Evolutionary conservation across 2,797 vertebrate genomes (phyloP).

Genomic region (Ispidina picta): DNA sequence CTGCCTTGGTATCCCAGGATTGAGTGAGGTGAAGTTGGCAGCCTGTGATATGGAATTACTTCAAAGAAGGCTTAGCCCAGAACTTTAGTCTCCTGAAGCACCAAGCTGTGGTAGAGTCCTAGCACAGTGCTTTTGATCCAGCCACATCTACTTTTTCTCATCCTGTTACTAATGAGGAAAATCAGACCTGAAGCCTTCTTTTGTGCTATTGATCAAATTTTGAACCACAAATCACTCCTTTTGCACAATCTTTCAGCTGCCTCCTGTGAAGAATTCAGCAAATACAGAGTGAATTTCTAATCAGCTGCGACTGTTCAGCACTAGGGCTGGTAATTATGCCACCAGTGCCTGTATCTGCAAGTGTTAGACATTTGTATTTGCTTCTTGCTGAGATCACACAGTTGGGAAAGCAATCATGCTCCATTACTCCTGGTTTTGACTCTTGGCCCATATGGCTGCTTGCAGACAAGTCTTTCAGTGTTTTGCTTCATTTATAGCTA

Average conservation of each 20-base stretch:
- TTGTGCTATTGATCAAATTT: slow-evolving; percentile 41
- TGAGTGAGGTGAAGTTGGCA: background rate
- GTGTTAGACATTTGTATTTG: slow-evolving; percentile 43
- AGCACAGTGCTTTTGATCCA: background rate
- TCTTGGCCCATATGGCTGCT: slow-evolving; percentile 51
- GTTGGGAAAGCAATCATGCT: slow-evolving; percentile 33
- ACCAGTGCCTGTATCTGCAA: slow-evolving; percentile 17
- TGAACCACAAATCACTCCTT: slow-evolving; percentile 30
- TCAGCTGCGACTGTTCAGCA: slow-evolving; percentile 16
- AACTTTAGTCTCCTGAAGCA: slow-evolving; percentile 9
- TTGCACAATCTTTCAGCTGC: background rate
- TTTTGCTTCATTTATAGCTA: slow-evolving; percentile 42
- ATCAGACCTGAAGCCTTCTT: slow-evolving; percentile 20
- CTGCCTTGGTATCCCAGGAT: background rate
- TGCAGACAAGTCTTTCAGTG: background rate
- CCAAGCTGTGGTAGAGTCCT: background rate
- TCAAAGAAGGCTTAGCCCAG: background rate
- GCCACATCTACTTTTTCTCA: background rate
- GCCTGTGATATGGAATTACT: background rate
- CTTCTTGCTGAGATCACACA: slow-evolving; percentile 35
- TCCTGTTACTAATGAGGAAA: slow-evolving; percentile 30
- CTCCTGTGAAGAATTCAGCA: slow-evolving; percentile 30
- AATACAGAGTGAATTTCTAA: slow-evolving; percentile 44
- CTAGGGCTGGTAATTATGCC: slow-evolving; percentile 43
- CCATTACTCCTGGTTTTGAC: slow-evolving; percentile 50